These are phyloP conservation scores for Canis aureus DNA, from an alignment of 2,113 vertebrate genomes.

Conservation along the genomic window DNA sequence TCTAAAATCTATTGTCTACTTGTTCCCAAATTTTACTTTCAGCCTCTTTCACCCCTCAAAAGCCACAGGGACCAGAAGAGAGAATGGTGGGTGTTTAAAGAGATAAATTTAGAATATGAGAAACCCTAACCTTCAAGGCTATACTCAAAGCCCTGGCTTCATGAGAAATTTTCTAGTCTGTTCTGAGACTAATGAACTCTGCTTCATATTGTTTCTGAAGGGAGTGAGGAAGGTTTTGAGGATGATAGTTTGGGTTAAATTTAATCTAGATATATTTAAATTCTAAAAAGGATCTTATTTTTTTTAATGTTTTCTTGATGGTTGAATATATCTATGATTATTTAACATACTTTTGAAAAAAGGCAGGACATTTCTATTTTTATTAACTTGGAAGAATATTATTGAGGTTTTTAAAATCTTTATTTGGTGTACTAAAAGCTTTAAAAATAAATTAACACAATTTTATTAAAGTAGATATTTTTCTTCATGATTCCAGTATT, in stretches of 20 bases:
- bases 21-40: not conserved
- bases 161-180: not conserved
- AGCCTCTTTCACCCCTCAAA: constrained; percentile 13
- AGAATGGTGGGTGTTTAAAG: not conserved
- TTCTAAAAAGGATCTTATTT: not conserved
- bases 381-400: constrained; percentile 22
- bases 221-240: not conserved
- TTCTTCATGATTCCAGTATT: constrained; percentile 4
- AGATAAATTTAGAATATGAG: not conserved
- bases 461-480: not conserved
- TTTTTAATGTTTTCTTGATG: not conserved
- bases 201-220: not conserved
- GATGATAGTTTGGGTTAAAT: not conserved
- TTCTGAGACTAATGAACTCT: not conserved
- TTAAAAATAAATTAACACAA: constrained; percentile 50
- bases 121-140: not conserved
- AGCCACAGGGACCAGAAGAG: not conserved
- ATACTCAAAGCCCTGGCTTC: not conserved
- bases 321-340: not conserved
- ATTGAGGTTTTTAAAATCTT: not conserved
- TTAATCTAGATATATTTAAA: constrained; percentile 6
- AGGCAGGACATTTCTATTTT: not conserved
- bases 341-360: constrained; percentile 8
- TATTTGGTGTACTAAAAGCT: not conserved
- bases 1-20: not conserved